Evolutionary conservation across 2,113 vertebrate species (phyloP).

Genomic region (Crotalus tigris): DNA sequence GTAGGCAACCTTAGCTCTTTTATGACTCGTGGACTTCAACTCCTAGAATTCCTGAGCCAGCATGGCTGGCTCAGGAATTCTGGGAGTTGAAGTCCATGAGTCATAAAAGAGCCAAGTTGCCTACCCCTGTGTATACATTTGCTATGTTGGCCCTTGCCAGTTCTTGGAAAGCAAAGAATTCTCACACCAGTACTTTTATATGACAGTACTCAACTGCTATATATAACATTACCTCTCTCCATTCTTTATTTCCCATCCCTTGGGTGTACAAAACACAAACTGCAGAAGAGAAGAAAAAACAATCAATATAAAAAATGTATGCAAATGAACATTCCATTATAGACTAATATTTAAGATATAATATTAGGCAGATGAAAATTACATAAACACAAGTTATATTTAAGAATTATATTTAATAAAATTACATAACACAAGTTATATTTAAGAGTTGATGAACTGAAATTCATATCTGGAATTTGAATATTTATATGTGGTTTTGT

Average conservation of each 20-base stretch:
- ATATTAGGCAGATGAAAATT: neutral
- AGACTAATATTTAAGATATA: neutral
- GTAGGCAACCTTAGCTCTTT: too few species aligned
- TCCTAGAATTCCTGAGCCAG: too few species aligned
- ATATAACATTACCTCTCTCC: constrained; percentile 88
- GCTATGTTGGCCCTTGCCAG: neutral
- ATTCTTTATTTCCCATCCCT: constrained; percentile 95
- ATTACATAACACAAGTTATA: neutral
- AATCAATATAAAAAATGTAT: constrained; percentile 12
- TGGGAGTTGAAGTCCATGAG: too few species aligned
- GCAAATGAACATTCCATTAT: constrained; percentile 6
- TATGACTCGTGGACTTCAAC: too few species aligned
- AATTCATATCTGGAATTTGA: neutral
- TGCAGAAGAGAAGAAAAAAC: constrained; percentile 58
- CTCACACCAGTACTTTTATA: neutral
- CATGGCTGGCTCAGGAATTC: too few species aligned
- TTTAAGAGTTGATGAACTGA: neutral
- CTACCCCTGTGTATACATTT: neutral
- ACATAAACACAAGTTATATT: neutral
- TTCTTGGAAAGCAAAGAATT: neutral
- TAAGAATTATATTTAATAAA: neutral
- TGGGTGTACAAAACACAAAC: constrained; percentile 97
- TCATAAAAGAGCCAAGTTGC: too few species aligned
- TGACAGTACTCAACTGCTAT: neutral
- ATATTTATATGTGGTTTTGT: neutral